A percentile compares a stretch with the other conserved stretches of the same genome.
Evolutionary conservation across 2,888 invertebrate genomes (phyloP).

Genomic region (Chironomus tentans): DNA sequence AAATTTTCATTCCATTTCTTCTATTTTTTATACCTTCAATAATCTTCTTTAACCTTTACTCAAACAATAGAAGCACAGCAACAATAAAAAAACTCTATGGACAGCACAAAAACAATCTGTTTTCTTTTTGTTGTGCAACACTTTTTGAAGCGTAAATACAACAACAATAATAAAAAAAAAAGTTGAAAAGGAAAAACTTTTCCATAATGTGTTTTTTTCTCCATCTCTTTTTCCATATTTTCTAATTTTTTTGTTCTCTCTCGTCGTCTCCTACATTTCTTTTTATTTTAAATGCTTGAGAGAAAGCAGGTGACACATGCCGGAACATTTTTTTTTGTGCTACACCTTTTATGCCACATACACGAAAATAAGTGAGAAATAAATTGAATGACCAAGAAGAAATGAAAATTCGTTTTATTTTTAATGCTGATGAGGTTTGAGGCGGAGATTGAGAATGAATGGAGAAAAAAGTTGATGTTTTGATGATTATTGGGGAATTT

Average conservation of each 20-base stretch:
- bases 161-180: constrained; percentile 8
- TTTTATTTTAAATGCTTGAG: background rate
- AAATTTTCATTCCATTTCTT: background rate
- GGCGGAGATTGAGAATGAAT: background rate
- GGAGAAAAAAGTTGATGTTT: no score
- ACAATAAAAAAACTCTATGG: constrained; percentile 14
- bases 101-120: background rate
- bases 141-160: constrained; percentile 11
- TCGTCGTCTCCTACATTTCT: background rate
- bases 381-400: background rate
- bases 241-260: background rate
- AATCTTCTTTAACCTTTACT: no score
- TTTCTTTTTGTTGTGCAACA: constrained; percentile 2
- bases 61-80: background rate
- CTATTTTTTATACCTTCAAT: background rate
- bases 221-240: background rate
- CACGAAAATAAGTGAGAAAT: background rate
- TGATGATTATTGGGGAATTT: no score
- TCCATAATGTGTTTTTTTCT: constrained; percentile 8
- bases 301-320: constrained; percentile 21
- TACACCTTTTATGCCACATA: constrained; percentile 3
- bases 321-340: background rate
- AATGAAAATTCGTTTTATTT: background rate
- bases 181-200: constrained; percentile 17
- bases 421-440: background rate